Base-by-base conservation (phyloP, 2,113 vertebrate genomes). In the Pseudorectes ferrugineus region DNA sequence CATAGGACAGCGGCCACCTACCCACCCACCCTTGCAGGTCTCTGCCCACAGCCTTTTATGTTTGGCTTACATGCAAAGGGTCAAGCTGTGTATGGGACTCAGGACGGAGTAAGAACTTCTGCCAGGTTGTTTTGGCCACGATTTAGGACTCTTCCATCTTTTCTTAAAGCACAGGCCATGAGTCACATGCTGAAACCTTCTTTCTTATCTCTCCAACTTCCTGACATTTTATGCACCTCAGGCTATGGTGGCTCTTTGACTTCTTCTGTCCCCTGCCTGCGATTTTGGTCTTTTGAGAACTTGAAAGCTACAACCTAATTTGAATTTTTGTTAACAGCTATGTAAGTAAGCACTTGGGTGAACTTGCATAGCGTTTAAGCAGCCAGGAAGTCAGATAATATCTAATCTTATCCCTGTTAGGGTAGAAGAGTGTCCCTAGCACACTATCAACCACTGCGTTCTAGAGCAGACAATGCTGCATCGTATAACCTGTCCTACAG, bases 181-280 rank as follows among this genome's bases (percentile, higher is more conserved):
- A 94, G 59, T 71, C 82, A 91, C 43, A 55, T 74, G 55, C 19
- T 84, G 72, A 80, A 91, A 80, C 43, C 59, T 77, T 38, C 49
- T 77, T 75, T 58, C 62, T 86, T 83, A 86, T 93, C 88, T 83
- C 42, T 55, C 26, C 63, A 77, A 8, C 46, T 92, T 94, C 92
- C 92, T 86, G 75, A 17, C 43, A 17, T 23, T 88, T 61, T 40
- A 45, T 1, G 6, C 52, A 77, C 48, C 55, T 84, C 43, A 80
- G 68, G 38, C 3, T 4, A 22, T 10, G 16, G 33, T n/a, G 46
- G 14, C 22, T 14, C 6, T 90, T 83, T 71, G 59, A 83, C 35
- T 80, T 58, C 29, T 93, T 82, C 72, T 62, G 38, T 70, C n/a
- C 31, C 66, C 35, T 73, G 49, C 21, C 42, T 77, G 19, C 2